Percentiles rank a stretch among this genome's conserved stretches.
Conservation (phyloP, 2,797 vertebrate species). For the Ctenochaetus hawaiiensis region DNA sequence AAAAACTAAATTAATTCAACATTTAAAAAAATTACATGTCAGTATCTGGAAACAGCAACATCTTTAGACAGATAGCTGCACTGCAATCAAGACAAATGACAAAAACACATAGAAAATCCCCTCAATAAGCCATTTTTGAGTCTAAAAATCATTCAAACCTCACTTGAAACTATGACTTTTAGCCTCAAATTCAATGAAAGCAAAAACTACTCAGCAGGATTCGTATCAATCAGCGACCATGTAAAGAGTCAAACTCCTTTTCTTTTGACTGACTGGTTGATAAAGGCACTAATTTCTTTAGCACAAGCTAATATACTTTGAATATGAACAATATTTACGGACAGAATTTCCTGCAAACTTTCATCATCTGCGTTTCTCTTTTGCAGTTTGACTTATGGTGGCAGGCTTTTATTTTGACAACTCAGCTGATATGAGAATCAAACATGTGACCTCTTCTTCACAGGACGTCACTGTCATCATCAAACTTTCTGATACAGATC, state of each 20-base stretch:
- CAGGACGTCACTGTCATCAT: background rate
- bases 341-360: background rate
- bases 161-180: background rate
- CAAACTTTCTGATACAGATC: slow-evolving; percentile 34
- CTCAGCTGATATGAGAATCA: slow-evolving; percentile 54
- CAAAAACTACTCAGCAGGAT: background rate
- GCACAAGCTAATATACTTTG: background rate
- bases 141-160: background rate
- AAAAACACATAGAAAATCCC: too few relatives aligned
- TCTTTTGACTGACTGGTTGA: background rate
- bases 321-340: background rate
- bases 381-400: background rate
- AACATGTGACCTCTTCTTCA: slow-evolving; percentile 33
- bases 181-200: background rate
- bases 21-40: too few relatives aligned
- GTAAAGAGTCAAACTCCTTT: too few relatives aligned
- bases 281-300: background rate
- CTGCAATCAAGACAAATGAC: too few relatives aligned
- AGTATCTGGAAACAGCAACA: too few relatives aligned
- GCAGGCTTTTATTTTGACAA: slow-evolving; percentile 25
- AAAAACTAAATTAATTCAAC: too few relatives aligned
- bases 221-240: too few relatives aligned
- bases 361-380: background rate
- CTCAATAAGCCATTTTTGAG: background rate
- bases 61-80: background rate